A percentile compares a stretch with the other conserved stretches of the same genome.
Conservation (phyloP, 1,140 invertebrate genomes). For the Hycleus phaleratus region DNA sequence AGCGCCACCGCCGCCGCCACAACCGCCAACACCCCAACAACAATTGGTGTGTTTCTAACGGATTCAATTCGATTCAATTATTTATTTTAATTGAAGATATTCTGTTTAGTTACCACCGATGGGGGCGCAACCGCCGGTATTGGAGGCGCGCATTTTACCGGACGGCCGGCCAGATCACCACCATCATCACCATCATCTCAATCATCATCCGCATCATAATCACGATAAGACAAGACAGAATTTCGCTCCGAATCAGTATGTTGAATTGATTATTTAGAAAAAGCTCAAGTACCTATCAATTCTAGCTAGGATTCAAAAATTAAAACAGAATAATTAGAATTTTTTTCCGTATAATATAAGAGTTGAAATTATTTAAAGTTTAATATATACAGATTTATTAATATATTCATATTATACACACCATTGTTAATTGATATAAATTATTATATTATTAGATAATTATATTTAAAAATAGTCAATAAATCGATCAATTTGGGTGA, state of each 20-base stretch:
- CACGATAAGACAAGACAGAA: slow-evolving; percentile 31
- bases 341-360: too few species aligned
- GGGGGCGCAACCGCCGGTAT: slow-evolving; percentile 28
- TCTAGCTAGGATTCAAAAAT: too few species aligned
- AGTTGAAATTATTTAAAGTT: too few species aligned
- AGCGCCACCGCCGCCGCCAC: slow-evolving; percentile 27
- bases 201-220: slow-evolving; percentile 3
- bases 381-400: slow-evolving; percentile 4
- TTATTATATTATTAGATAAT: slow-evolving; percentile 15
- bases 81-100: slow-evolving; percentile 14
- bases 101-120: slow-evolving; percentile 35
- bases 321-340: too few species aligned
- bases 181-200: too few species aligned
- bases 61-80: background rate
- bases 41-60: too few species aligned
- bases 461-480: background rate
- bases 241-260: slow-evolving; percentile 34
- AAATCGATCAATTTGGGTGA: background rate
- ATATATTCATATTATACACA: slow-evolving; percentile 27
- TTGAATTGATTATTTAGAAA: slow-evolving; percentile 16
- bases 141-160: slow-evolving; percentile 33
- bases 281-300: background rate
- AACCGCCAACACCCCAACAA: slow-evolving; percentile 19
- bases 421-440: slow-evolving; percentile 14
- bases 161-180: slow-evolving; percentile 15